Evolutionary conservation across 2,113 vertebrate genomes (phyloP).

Genomic region (Vidua macroura): DNA sequence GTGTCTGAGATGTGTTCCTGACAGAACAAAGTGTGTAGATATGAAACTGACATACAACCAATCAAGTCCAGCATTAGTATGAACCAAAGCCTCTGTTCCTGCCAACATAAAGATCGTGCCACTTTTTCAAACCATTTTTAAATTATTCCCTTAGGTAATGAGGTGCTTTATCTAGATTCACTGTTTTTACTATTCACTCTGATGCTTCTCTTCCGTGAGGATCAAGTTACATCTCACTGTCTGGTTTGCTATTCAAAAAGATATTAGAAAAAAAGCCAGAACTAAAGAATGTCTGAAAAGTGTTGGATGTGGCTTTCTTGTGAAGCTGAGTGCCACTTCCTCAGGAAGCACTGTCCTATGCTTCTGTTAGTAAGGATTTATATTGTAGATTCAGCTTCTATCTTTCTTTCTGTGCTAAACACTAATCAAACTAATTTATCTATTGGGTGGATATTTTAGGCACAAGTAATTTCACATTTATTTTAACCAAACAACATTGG

Average conservation of each 20-base stretch:
- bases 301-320: background rate
- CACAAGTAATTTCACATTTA: background rate
- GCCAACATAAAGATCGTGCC: background rate
- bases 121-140: background rate
- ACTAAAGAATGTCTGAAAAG: background rate
- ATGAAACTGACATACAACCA: background rate
- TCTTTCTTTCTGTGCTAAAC: background rate
- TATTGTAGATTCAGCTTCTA: background rate
- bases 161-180: background rate
- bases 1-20: background rate
- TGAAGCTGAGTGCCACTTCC: background rate
- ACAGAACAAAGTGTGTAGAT: background rate
- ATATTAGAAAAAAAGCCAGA: background rate
- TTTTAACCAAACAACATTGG: background rate
- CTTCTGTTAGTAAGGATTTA: background rate
- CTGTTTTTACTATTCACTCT: background rate
- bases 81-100: background rate
- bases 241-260: background rate
- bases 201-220: background rate
- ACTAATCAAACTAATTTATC: background rate
- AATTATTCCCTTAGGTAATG: background rate
- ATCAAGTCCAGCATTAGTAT: background rate
- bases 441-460: background rate
- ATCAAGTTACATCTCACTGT: background rate
- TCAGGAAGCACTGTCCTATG: background rate